Conservation (phyloP, 2,797 vertebrate genomes). For the Distichodus sexfasciatus region DNA sequence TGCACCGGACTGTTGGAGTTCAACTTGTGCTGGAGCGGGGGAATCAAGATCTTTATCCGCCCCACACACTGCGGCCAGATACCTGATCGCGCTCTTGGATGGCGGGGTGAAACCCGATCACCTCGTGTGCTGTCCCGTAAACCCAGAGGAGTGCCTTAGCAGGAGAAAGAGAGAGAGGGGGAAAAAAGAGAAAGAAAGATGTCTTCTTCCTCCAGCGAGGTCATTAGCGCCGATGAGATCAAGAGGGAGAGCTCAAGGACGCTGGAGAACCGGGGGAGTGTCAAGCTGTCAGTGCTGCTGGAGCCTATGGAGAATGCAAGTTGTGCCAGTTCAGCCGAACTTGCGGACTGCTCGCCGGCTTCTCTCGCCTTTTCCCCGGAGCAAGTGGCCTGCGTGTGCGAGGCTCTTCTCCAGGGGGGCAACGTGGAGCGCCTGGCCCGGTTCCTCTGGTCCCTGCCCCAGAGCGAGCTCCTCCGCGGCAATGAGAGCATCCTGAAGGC, state of each 20-base stretch:
- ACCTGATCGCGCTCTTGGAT: slow-evolving; percentile 91
- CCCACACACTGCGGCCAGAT: slow-evolving; percentile 85
- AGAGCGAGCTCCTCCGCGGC: slow-evolving; percentile 94
- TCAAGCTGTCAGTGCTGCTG: slow-evolving; percentile 82
- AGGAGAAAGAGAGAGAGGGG: not conserved
- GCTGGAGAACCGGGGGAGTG: slow-evolving; percentile 82
- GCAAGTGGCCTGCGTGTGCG: slow-evolving; percentile 97
- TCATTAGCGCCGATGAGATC: slow-evolving; percentile 85
- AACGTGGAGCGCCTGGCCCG: slow-evolving; percentile 96
- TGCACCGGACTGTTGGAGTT: slow-evolving; percentile 87
- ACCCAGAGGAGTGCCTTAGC: slow-evolving; percentile 78
- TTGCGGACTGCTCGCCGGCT: slow-evolving; percentile 83
- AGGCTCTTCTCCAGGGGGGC: slow-evolving; percentile 97
- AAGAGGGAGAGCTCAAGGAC: slow-evolving; percentile 92
- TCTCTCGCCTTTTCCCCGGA: slow-evolving; percentile 95
- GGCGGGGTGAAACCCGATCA: slow-evolving; percentile 97
- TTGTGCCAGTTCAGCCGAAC: slow-evolving; percentile 78
- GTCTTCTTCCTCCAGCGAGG: slow-evolving; percentile 92
- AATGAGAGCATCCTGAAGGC: slow-evolving; percentile 98
- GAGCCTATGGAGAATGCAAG: slow-evolving; percentile 84
- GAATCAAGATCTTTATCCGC: slow-evolving; percentile 83
- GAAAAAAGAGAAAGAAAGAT: not conserved
- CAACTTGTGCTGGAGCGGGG: slow-evolving; percentile 87
- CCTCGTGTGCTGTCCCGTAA: slow-evolving; percentile 75
- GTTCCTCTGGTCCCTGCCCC: slow-evolving; percentile 96